phyloP scores from a whole-genome alignment of 1,140 invertebrate genomes.

The Ceratitis capitata region DNA sequence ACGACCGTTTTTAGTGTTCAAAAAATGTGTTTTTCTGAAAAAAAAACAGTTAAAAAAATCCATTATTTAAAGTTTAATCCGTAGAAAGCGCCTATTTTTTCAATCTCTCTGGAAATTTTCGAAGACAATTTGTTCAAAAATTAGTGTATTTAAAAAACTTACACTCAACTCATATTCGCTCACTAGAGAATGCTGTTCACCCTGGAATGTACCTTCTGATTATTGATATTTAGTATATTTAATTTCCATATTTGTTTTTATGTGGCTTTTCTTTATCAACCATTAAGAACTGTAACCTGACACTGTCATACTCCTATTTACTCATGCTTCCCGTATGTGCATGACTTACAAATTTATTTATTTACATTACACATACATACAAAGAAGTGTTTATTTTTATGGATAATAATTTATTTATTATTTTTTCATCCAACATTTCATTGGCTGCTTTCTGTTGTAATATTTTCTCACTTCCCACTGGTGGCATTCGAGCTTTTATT shows the following conservation, averaged over 20 bases:
- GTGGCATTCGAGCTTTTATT: background rate
- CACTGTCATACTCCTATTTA: background rate
- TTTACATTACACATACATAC: too few relatives aligned
- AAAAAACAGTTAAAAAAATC: too few relatives aligned
- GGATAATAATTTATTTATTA: background rate
- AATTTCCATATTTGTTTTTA: background rate
- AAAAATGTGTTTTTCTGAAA: too few relatives aligned
- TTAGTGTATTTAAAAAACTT: too few relatives aligned
- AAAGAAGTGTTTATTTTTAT: background rate
- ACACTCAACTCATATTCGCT: too few relatives aligned
- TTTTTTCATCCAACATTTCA: background rate
- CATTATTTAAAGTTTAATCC: too few relatives aligned
- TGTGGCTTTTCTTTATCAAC: background rate
- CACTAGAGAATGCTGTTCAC: background rate
- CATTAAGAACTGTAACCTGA: background rate
- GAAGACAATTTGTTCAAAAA: too few relatives aligned
- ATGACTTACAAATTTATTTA: background rate
- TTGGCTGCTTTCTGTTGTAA: background rate
- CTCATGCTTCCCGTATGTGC: background rate
- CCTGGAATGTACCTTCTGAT: background rate
- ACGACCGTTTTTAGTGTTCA: too few relatives aligned
- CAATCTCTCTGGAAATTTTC: too few relatives aligned
- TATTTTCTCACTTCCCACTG: background rate
- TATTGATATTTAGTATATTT: too few relatives aligned
- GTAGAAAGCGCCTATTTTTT: too few relatives aligned